A percentile compares a stretch with the other conserved stretches of the same genome.
phyloP scores from a whole-genome alignment of 2,113 vertebrate species.

The Emydura subglobosa region DNA sequence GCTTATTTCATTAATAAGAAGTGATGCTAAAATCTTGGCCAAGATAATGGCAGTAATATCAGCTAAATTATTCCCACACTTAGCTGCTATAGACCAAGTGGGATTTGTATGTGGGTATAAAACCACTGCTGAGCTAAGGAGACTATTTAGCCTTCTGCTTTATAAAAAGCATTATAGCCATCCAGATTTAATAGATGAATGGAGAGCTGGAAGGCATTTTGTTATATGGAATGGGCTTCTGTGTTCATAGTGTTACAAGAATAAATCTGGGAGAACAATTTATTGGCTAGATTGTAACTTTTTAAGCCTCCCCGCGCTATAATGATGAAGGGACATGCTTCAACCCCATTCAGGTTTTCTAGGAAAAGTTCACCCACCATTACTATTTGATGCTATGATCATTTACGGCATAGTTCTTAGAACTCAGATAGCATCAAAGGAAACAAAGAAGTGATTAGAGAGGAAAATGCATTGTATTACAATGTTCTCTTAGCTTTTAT shows the following conservation, averaged over 20 bases:
- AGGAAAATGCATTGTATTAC: neutral
- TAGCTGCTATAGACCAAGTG: neutral
- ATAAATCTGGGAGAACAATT: neutral
- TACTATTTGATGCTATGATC: neutral
- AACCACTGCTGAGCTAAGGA: neutral
- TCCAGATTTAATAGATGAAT: neutral
- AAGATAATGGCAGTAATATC: constrained; percentile 1
- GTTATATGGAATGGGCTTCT: neutral
- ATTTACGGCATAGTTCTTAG: neutral
- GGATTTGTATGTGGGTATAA: neutral
- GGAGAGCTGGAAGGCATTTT: neutral
- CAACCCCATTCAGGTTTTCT: neutral
- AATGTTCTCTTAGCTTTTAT: neutral
- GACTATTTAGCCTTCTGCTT: neutral
- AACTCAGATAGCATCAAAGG: neutral
- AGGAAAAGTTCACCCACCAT: neutral
- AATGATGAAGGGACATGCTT: neutral
- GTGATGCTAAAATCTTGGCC: constrained; percentile 14
- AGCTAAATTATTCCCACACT: constrained; percentile 2
- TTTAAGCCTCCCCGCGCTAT: neutral
- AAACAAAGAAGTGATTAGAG: neutral
- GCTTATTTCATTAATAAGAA: constrained; percentile 31
- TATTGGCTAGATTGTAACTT: neutral
- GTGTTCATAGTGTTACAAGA: neutral
- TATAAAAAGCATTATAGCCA: neutral